Conservation (phyloP, 2,888 invertebrate species). For the Archaeoteleia sp. region DNA sequence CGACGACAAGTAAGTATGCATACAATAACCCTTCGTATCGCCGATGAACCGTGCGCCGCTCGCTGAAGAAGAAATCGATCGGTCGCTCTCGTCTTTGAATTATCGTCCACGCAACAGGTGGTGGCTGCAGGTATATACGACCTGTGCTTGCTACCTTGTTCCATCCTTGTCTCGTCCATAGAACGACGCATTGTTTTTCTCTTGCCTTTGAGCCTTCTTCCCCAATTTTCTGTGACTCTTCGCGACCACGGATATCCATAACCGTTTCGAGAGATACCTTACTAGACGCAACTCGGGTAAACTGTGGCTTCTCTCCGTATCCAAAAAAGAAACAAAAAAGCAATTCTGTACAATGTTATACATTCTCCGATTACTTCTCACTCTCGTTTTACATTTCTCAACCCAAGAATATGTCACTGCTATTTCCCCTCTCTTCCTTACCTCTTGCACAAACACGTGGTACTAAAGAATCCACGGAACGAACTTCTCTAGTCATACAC, state of each 20-base stretch:
- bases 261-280: constrained; percentile 18
- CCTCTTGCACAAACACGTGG: constrained; percentile 13
- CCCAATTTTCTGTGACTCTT: neutral
- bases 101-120: constrained; percentile 36
- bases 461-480: constrained; percentile 9
- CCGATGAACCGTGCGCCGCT: constrained; percentile 25
- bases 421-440: neutral
- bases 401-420: neutral
- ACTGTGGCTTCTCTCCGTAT: constrained; percentile 17
- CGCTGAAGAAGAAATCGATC: constrained; percentile 28
- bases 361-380: no score
- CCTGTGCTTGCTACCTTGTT: constrained; percentile 29
- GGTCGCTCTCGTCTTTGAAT: constrained; percentile 12
- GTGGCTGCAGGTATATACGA: constrained; percentile 33
- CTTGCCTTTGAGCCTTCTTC: neutral
- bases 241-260: constrained; percentile 13
- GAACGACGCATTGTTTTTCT: constrained; percentile 22
- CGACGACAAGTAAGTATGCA: constrained; percentile 62
- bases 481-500: constrained; percentile 4
- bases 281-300: constrained; percentile 15
- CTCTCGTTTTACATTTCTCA: neutral
- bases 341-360: neutral
- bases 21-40: constrained; percentile 4
- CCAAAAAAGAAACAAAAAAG: constrained; percentile 1
- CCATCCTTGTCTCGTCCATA: constrained; percentile 29